Evolutionary conservation across 1,140 invertebrate species (phyloP).

Genomic region (Paralvinella palmiformis): DNA sequence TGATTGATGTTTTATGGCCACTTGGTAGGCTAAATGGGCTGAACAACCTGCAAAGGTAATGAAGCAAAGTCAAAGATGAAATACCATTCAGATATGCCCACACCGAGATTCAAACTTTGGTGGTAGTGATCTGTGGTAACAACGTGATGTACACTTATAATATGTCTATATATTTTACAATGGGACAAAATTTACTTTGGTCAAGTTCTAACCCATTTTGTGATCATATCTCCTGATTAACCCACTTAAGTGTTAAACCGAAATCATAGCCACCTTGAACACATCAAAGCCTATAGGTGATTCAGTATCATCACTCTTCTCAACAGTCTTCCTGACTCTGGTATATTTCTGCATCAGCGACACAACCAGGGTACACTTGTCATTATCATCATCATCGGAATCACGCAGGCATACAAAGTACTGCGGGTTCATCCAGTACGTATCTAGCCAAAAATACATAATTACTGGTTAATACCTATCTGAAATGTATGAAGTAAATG

Average conservation of each 20-base stretch:
- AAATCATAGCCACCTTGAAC: conserved; percentile 12
- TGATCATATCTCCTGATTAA: neutral
- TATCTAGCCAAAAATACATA: conserved; percentile 54
- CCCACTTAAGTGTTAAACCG: neutral
- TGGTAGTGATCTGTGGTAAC: too few relatives aligned
- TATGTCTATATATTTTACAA: neutral
- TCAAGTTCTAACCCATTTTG: neutral
- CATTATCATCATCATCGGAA: conserved; percentile 1
- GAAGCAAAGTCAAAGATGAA: too few relatives aligned
- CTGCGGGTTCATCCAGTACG: conserved; percentile 90
- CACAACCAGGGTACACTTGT: conserved; percentile 33
- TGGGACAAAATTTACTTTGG: neutral
- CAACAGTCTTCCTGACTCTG: neutral
- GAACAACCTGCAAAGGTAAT: too few relatives aligned
- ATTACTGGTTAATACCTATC: too few relatives aligned
- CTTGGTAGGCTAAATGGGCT: too few relatives aligned
- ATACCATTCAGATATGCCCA: too few relatives aligned
- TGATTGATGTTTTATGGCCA: too few relatives aligned
- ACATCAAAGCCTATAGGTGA: conserved; percentile 14
- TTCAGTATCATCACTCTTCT: conserved; percentile 12
- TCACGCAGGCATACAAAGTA: conserved; percentile 72
- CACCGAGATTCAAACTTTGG: too few relatives aligned
- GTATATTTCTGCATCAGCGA: conserved; percentile 21
- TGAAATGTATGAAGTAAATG: too few relatives aligned
- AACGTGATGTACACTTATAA: neutral